Conservation (phyloP, 1,140 invertebrate genomes). For the Acromyrmex charruanus region DNA sequence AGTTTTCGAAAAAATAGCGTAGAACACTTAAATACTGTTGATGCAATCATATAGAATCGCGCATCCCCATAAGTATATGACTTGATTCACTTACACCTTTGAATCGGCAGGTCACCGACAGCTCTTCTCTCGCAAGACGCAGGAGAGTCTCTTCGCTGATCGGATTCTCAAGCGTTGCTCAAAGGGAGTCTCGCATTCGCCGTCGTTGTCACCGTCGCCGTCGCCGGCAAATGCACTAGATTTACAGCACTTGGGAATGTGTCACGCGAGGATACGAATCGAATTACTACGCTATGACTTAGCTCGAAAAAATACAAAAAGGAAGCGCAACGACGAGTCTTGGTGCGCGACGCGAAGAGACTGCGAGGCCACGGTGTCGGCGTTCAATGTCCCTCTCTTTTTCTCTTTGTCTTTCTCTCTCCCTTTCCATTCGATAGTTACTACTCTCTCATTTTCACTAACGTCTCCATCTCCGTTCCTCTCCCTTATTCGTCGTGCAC, state of each 20-base stretch:
- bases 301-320: conserved; percentile 21
- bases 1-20: background rate
- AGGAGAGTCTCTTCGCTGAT: background rate
- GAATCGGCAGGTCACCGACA: background rate
- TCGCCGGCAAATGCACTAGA: background rate
- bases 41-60: background rate
- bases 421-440: conserved; percentile 1
- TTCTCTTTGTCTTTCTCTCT: background rate
- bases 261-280: background rate
- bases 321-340: conserved; percentile 25
- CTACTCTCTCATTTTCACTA: conserved; percentile 43
- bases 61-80: background rate
- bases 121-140: conserved; percentile 2
- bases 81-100: conserved; percentile 14
- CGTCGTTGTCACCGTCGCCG: background rate
- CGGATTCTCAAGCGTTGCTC: background rate
- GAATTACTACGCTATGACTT: background rate
- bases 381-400: conserved; percentile 68
- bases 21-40: background rate
- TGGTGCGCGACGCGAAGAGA: conserved; percentile 68
- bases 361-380: conserved; percentile 68
- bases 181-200: background rate
- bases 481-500: conserved; percentile 9
- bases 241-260: background rate
- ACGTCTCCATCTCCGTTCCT: background rate